Percentiles rank a stretch among this genome's conserved stretches.
phyloP scores from a whole-genome alignment of 2,888 invertebrate genomes.

The Spialia ferax region DNA sequence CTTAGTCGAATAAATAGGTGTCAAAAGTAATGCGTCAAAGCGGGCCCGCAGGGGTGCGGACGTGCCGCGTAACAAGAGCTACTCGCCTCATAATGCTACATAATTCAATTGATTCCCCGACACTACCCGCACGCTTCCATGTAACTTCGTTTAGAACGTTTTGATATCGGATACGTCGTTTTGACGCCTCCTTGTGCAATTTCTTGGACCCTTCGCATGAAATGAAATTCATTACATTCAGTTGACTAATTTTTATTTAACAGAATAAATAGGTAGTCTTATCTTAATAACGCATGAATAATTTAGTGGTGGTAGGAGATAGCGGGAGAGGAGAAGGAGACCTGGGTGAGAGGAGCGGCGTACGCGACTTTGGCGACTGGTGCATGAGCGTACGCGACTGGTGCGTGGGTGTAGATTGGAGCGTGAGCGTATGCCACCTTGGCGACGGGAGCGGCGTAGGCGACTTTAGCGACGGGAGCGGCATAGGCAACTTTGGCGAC shows the following conservation, averaged over 20 bases:
- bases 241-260: constrained; percentile 45
- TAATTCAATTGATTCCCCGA: constrained; percentile 86
- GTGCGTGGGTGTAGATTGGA: constrained; percentile 50
- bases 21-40: constrained; percentile 79
- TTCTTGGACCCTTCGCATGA: constrained; percentile 62
- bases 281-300: constrained; percentile 44
- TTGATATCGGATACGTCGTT: constrained; percentile 84
- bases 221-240: constrained; percentile 58
- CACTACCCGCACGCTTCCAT: constrained; percentile 83
- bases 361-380: constrained; percentile 54
- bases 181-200: constrained; percentile 78
- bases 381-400: constrained; percentile 56
- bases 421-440: constrained; percentile 62
- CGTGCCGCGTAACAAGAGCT: constrained; percentile 81
- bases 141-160: constrained; percentile 84
- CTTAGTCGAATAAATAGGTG: constrained; percentile 79
- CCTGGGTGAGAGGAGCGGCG: constrained; percentile 57
- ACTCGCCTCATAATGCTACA: constrained; percentile 81
- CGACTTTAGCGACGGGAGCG: constrained; percentile 60
- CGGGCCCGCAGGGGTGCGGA: constrained; percentile 66
- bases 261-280: constrained; percentile 48
- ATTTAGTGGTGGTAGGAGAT: constrained; percentile 76
- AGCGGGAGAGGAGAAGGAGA: constrained; percentile 70
- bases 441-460: constrained; percentile 61
- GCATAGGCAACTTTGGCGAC: constrained; percentile 54